Evolutionary conservation across 2,113 vertebrate genomes (phyloP), one percentile per base, ranked within the genome.

Genomic region (Nycticryphes semicollaris): DNA sequence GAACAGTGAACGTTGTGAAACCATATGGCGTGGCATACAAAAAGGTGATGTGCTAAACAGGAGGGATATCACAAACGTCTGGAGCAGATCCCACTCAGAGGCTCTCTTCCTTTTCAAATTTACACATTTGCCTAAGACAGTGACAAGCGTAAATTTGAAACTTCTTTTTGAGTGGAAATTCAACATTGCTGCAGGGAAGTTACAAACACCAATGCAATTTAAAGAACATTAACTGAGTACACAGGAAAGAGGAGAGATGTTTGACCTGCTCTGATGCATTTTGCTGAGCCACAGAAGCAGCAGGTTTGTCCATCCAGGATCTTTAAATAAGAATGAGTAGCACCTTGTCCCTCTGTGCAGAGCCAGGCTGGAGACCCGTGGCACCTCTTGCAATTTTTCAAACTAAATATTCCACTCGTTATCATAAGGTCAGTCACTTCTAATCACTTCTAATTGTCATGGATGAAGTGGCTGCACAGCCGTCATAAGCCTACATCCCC

Each of bases 1-100:
- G 39, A 68, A 76, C 30, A 79, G 28, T 15, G n/a, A 89, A 84
- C 5, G 22, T 0, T 66, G 20, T 0, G 0, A 85, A 64, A 47
- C 5, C 24, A n/a, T 14, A 27, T 35, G 21, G 59, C n/a, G 25
- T 11, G 23, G 30, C 66, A 63, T 20, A 51, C 14, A 28, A 37
- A 91, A 82, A 57, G 13, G 30, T 77, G 25, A 21, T 25, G 12
- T 31, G 47, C 31, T 77, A 60, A 80, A 83, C 19, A 70, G 10
- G 48, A 68, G 4, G 16, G 18, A 4, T 33, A 68, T 33, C 21
- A 62, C 8, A 70, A 37, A 39, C 28, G 23, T 59, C 31, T 63
- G 21, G 17, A 54, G 31, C 4, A 57, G 63, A 66, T 83, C 22
- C n/a, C 63, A 70, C 41, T 88, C 23, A 47, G 25, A 84, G n/a